Conservation (phyloP, 2,888 invertebrate genomes). For the Eupithecia subumbrata region DNA sequence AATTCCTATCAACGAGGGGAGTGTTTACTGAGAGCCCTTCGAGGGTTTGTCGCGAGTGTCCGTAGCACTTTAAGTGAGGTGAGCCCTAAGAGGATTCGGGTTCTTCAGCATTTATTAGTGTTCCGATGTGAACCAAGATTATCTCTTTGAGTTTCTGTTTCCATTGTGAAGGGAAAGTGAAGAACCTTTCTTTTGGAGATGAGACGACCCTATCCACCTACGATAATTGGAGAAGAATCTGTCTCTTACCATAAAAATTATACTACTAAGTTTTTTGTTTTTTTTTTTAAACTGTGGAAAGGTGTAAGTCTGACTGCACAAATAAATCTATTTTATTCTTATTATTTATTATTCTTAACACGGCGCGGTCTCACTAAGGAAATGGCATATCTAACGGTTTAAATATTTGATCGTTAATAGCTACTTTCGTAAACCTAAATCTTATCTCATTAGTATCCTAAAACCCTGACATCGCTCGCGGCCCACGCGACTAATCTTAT, state of each 20-base stretch:
- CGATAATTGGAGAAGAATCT: no score
- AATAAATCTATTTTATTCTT: no score
- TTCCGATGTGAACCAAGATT: conserved; percentile 44
- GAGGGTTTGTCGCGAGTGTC: conserved; percentile 59
- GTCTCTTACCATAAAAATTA: no score
- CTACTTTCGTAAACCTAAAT: conserved; percentile 7
- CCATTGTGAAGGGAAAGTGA: neutral
- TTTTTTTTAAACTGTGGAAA: no score
- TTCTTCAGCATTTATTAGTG: conserved; percentile 50
- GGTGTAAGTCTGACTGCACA: no score
- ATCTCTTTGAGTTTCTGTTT: conserved; percentile 37
- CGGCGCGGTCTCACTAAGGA: no score
- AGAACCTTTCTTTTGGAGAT: neutral
- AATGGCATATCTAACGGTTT: no score
- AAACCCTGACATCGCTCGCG: conserved; percentile 26
- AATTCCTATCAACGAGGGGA: conserved; percentile 59
- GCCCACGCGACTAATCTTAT: conserved; percentile 38
- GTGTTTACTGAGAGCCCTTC: conserved; percentile 56
- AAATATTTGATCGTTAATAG: no score
- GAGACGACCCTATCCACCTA: no score
- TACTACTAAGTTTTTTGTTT: no score
- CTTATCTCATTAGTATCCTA: conserved; percentile 20
- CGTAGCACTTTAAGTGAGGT: conserved; percentile 55
- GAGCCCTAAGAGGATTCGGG: conserved; percentile 47
- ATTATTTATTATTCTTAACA: no score